Percentiles rank a stretch among this genome's conserved stretches.
Conservation (phyloP, 2,113 vertebrate species). For the Trogon melanurus region DNA sequence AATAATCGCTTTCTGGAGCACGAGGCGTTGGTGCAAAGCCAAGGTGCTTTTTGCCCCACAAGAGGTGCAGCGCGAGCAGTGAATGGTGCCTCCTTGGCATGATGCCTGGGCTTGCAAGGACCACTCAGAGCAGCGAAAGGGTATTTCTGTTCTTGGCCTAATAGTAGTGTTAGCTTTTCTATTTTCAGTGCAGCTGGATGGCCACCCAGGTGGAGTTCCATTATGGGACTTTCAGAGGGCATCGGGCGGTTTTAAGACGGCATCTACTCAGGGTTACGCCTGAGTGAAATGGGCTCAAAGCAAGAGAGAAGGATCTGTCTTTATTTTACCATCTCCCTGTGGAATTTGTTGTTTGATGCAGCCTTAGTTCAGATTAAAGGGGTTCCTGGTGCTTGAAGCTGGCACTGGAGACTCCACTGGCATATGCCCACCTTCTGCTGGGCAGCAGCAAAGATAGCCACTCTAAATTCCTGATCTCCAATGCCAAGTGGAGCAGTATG, state of each 20-base stretch:
- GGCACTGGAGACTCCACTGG: neutral
- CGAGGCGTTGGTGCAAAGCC: neutral
- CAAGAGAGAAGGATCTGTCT: neutral
- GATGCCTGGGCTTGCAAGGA: neutral
- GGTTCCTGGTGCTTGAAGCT: neutral
- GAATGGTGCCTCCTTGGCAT: neutral
- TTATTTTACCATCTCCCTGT: neutral
- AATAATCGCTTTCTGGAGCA: neutral
- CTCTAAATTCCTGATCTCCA: neutral
- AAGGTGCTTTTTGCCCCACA: neutral
- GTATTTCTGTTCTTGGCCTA: slow-evolving; percentile 6
- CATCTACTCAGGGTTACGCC: neutral
- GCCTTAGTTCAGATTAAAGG: fast-evolving
- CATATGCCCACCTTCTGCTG: neutral
- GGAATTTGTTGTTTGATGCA: neutral
- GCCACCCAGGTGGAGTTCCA: neutral
- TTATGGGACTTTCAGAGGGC: neutral
- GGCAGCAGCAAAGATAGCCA: neutral
- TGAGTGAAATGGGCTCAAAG: neutral
- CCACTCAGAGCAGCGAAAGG: neutral
- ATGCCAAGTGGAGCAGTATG: neutral
- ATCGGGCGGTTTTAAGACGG: neutral
- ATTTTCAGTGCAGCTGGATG: neutral
- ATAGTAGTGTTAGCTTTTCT: slow-evolving; percentile 9
- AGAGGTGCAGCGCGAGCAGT: neutral